Evolutionary conservation across 2,113 vertebrate species (phyloP).

Genomic region (Zapornia atra): DNA sequence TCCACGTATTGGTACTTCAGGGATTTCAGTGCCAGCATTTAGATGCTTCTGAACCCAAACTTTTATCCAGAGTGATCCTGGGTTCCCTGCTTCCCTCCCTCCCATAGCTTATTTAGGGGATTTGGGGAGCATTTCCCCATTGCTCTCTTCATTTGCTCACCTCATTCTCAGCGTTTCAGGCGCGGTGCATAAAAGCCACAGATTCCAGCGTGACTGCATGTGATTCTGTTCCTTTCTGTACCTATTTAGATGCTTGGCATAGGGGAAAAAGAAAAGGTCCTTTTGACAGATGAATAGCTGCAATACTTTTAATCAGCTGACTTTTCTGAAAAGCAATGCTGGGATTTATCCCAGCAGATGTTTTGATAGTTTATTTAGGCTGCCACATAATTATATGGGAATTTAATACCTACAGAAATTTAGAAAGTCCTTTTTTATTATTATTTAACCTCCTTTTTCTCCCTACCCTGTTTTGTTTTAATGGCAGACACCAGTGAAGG

Average conservation of each 20-base stretch:
- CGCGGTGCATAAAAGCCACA: not conserved
- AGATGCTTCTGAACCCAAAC: not conserved
- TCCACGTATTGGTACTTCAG: not conserved
- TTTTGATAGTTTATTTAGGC: not conserved
- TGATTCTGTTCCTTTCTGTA: not conserved
- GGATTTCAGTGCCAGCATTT: not conserved
- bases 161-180: not conserved
- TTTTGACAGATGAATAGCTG: not conserved
- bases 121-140: not conserved
- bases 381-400: not conserved
- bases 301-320: not conserved
- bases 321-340: not conserved
- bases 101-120: not conserved
- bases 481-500: not conserved
- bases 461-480: not conserved
- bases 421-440: not conserved
- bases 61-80: not conserved
- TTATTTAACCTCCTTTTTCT: no score
- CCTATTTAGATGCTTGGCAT: constrained; percentile 14
- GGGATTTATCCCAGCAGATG: not conserved
- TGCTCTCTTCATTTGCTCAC: not conserved
- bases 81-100: not conserved
- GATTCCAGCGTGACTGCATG: not conserved
- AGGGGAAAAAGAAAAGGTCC: not conserved
- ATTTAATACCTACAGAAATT: not conserved